Evolutionary conservation across 2,113 vertebrate species (phyloP).

Genomic region (Amblyopsis rosae): DNA sequence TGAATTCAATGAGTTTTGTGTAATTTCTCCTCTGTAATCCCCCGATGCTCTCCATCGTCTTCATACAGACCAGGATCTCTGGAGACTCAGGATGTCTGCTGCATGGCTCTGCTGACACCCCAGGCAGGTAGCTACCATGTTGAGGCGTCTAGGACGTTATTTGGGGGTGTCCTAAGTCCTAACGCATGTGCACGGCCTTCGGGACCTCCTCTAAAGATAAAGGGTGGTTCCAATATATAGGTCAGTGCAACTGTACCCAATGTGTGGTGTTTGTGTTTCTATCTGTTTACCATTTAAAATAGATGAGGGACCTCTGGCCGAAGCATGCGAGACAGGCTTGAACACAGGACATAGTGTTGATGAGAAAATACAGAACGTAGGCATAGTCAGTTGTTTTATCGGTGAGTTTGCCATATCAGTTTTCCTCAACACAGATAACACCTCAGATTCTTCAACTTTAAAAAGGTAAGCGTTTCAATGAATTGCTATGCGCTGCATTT

Average conservation of each 20-base stretch:
- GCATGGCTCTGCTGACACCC: slow-evolving; percentile 43
- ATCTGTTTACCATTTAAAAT: slow-evolving; percentile 71
- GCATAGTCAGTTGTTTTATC: slow-evolving; percentile 54
- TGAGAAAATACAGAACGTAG: slow-evolving; percentile 37
- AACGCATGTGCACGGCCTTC: slow-evolving; percentile 53
- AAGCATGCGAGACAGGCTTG: slow-evolving; percentile 63
- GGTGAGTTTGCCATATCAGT: slow-evolving; percentile 42
- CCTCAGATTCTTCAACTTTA: slow-evolving; percentile 26
- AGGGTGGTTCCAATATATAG: slow-evolving; percentile 50
- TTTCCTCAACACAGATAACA: slow-evolving; percentile 30
- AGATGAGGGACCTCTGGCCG: slow-evolving; percentile 62
- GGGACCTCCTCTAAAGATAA: slow-evolving; percentile 69
- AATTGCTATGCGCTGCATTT: too few relatives aligned
- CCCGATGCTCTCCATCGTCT: too few relatives aligned
- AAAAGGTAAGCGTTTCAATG: slow-evolving; percentile 36
- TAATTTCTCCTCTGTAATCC: too few relatives aligned
- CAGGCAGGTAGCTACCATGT: not conserved
- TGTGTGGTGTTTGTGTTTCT: slow-evolving; percentile 45
- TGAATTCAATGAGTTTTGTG: too few relatives aligned
- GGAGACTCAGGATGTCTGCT: slow-evolving; percentile 38
- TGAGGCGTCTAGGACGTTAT: slow-evolving; percentile 44
- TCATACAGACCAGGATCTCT: slow-evolving; percentile 63
- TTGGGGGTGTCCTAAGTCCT: slow-evolving; percentile 56
- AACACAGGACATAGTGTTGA: slow-evolving; percentile 63
- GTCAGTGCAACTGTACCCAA: slow-evolving; percentile 54